Percentiles rank a stretch among this genome's conserved stretches.
Conservation (phyloP, 2,113 vertebrate species). For the Peromyscus polionotus region DNA sequence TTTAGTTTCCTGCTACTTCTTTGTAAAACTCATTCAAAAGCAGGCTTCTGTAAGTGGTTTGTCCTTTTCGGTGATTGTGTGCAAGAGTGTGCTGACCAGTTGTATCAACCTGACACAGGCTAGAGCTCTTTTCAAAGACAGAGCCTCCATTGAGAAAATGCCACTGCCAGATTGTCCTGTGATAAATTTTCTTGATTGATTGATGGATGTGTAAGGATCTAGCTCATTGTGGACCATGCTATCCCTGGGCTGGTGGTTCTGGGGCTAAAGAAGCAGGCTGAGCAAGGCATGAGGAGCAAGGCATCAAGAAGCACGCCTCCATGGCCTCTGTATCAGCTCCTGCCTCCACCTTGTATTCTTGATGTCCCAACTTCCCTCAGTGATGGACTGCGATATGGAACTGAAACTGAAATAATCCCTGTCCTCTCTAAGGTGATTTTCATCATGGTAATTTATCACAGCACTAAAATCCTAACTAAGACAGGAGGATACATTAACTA, state of each 20-base stretch:
- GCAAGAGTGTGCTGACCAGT: background rate
- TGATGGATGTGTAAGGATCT: background rate
- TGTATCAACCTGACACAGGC: background rate
- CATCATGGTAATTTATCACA: background rate
- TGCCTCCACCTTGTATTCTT: background rate
- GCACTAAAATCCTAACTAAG: background rate
- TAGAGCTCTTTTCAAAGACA: background rate
- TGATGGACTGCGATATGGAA: too few relatives aligned
- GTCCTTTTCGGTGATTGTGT: background rate
- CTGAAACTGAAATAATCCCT: background rate
- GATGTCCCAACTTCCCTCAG: background rate
- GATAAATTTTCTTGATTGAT: background rate
- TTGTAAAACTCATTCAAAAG: conserved; percentile 56
- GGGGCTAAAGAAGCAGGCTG: background rate
- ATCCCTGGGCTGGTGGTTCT: background rate
- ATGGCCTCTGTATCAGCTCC: background rate
- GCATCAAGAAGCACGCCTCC: background rate
- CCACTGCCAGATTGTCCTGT: too few relatives aligned
- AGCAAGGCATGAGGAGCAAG: background rate
- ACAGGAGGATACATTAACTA: background rate
- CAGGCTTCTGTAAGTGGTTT: conserved; percentile 50
- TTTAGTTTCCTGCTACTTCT: conserved; percentile 58
- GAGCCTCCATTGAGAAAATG: background rate
- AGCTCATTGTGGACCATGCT: too few relatives aligned
- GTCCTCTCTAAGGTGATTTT: background rate